Evolutionary conservation across 2,888 invertebrate genomes (phyloP), one percentile per base, ranked within the genome.

Genomic region (Imbricaverruca yamaguchii): DNA sequence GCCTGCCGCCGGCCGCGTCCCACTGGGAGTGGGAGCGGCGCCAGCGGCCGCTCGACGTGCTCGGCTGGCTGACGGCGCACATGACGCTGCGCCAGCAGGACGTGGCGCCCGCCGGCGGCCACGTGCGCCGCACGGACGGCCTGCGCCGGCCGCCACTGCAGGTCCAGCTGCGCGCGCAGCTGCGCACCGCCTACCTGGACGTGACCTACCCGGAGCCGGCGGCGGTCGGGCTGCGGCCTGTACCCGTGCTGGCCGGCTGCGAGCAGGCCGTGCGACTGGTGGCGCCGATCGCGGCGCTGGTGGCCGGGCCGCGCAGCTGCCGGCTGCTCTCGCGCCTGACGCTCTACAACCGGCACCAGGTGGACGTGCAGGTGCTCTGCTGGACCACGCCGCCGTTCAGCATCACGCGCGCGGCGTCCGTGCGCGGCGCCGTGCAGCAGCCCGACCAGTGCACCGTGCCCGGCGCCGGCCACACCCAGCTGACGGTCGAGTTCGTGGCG

Each of bases 131-230:
- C 55, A 7, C 21, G 55, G 21, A 74, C 74, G 74, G 74, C 55
- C 55, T 55, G 21, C 53, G 74, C 0, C 74, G 74, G 15, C 74
- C 10, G 74, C 74, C 74, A 55, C 21, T 74, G 74, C 74, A n/a
- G 74, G 74, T 74, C 55, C 74, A 74, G 74, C 74, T 74, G 74
- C 55, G 74, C 21, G 74, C 74, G 10, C 74, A 74, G 74, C 74
- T 74, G 74, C 74, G 74, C 74, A 55, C 53, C 74, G 74, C 74
- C 74, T 74, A 74, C 55, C 74, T 74, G 74, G 21, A 53, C 18
- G 74, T 55, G 55, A 11, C 53, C 18, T 74, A 55, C 74, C 74
- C 74, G 55, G 74, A 74, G 74, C 9, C 53, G 21, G 74, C 55
- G 55, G 74, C 74, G 55, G 55, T 74, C 21, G 74, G 74, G 53